Base-by-base conservation (phyloP, 2,797 vertebrate species). In the Pachyuromys duprasi region DNA sequence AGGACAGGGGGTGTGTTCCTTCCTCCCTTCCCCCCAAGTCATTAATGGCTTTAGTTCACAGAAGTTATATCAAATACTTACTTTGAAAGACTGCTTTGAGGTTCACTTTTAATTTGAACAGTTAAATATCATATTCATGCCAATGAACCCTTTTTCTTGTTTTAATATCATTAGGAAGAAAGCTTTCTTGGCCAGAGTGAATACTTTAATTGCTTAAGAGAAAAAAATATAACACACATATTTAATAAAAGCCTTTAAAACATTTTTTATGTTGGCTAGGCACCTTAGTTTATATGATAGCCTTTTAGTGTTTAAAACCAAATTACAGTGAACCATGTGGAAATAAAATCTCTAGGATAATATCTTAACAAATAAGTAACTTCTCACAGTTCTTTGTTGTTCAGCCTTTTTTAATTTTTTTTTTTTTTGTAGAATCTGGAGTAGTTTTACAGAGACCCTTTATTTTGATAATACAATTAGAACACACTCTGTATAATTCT, bases 361-460 rank as follows among this genome's bases (percentile, higher is more conserved):
- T 96, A 98, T 97, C 97, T 98, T 96, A 98, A 97, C 97, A 98
- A 98, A 98, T 98, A 98, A 97, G 97, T 97, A 97, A 95, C 76
- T 93, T 67, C 93, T 97, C 90, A 75, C 7, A 90, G 96, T 65
- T 95, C 95, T 93, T 90, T 96, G 75, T 95, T 90, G 36, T 81
- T 95, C 78, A 93, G 94, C 79, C 67, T 94, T 93, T 70, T 93
- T 65, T 83, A 42, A 69, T 84, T 89, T 24, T 78, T 94, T 93
- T 67, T 91, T 69, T 83, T 74, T 72, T 84, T 89, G 26, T 78
- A 90, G 63, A 86, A 93, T 86, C 42, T 94, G 0, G 89, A 92
- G 95, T 95, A 96, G 96, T 78, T 97, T 93, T 95, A 97, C 76
- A 92, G 91, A 80, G 82, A 45, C 65, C 76, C 49, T 86, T 93